Conservation (phyloP, 2,888 invertebrate species). For the Gibbula magus region DNA sequence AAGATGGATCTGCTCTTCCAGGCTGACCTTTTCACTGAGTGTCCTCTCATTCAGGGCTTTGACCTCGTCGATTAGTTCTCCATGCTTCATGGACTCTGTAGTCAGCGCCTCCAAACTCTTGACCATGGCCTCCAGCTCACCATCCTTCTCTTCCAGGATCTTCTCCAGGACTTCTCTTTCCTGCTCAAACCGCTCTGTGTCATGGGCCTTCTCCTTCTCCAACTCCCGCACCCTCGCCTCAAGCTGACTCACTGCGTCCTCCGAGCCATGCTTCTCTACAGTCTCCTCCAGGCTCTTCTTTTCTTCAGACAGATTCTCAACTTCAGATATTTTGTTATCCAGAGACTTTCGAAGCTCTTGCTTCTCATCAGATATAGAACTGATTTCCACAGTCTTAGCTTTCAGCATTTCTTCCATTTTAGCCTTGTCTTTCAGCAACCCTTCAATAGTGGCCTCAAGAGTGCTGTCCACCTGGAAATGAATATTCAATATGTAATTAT, state of each 20-base stretch:
- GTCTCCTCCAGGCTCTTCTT: constrained; percentile 11
- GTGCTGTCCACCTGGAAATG: not conserved
- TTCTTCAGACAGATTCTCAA: constrained; percentile 24
- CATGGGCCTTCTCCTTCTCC: constrained; percentile 25
- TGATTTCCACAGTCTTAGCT: constrained; percentile 30
- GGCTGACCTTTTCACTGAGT: not conserved
- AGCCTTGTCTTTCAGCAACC: constrained; percentile 20
- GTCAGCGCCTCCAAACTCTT: not conserved
- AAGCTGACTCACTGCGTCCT: constrained; percentile 13
- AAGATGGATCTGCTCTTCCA: too few species aligned
- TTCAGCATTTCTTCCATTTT: constrained; percentile 23
- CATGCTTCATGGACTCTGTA: not conserved
- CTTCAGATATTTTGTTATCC: constrained; percentile 8
- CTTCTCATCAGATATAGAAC: constrained; percentile 22
- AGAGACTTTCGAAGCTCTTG: constrained; percentile 24
- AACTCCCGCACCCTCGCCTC: not conserved
- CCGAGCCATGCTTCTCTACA: too few species aligned
- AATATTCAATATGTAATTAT: not conserved
- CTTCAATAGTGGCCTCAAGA: constrained; percentile 22
- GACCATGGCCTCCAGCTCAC: not conserved
- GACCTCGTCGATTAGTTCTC: not conserved
- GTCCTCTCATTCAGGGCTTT: not conserved
- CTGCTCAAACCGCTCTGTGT: constrained; percentile 25
- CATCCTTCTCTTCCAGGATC: not conserved
- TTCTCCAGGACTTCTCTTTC: constrained; percentile 37